Evolutionary conservation across 1,140 invertebrate species (phyloP), one percentile per base, ranked within the genome.

Genomic region (Meloidogyne exigua): DNA sequence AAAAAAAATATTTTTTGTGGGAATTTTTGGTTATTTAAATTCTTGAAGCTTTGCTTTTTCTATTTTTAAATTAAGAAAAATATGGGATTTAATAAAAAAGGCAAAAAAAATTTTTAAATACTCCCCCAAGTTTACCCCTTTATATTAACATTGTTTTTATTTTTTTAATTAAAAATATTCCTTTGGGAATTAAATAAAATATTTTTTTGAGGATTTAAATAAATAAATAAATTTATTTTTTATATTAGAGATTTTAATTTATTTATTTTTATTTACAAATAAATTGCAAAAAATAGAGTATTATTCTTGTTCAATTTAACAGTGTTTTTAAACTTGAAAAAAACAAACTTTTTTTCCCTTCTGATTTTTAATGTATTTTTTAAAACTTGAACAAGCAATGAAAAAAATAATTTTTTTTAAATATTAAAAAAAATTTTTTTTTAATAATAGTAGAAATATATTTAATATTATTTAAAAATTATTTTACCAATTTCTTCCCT

Each of bases 191-290:
- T n/a, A n/a, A n/a, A n/a, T 18, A 57, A 57, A 57, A 57, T 57
- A 57, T 57, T 57, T n/a, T 12, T 57, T n/a, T 57, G 49, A 25
- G 12, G 15, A 69, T 69, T 69, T 26, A 32, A 69, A 39, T 44
- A 69, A 68, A 25, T 2, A 69, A 69, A 39, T 13, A 69, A 69
- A 69, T 39, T 39, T 25, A 23, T 39, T 23, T 39, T 21, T 44
- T 44, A 21, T 68, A 11, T 67, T 12, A 67, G 4, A 2, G 13
- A 1, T 67, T 32, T 32, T 32, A 32, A 3, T 32, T 32, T 32
- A 32, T 32, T 32, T 32, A 3, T 32, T 32, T 32, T 32, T 32
- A n/a, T n/a, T n/a, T n/a, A n/a, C n/a, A n/a, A n/a, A n/a, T n/a
- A n/a, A n/a, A n/a, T n/a, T n/a, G n/a, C n/a, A n/a, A n/a, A n/a